Evolutionary conservation across 2,113 vertebrate genomes (phyloP), one percentile per base, ranked within the genome.

Genomic region (Dromiciops gliroides): DNA sequence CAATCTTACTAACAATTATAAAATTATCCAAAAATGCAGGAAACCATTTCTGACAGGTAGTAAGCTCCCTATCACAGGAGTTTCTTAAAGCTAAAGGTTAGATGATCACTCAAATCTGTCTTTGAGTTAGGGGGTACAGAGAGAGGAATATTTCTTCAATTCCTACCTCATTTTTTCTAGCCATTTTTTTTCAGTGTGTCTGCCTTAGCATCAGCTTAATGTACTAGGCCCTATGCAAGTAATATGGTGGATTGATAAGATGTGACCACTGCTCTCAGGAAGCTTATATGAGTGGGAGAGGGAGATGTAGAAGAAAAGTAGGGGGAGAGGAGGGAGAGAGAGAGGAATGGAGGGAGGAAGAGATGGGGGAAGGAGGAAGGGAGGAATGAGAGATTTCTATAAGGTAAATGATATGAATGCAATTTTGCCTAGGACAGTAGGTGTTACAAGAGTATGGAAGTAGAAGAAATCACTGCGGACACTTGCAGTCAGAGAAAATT

Each of bases 41-140:
- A 67, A 3, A 67, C n/a, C 12, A n/a, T 67, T 67, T n/a, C 60
- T 67, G 37, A 75, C 60, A 75, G 37, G 60, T 75, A 14, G 12
- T 75, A 75, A 75, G 60, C n/a, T 75, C 60, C 60, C 60, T 6
- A 7, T n/a, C 60, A 67, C 12, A 16, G 14, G 12, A n/a, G n/a
- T 83, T 51, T 83, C n/a, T 44, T 22, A 83, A 67, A 75, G 37
- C 60, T 75, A 31, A 60, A 60, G 10, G 56, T 3, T 60, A 60
- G 56, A 3, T 56, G 53, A 31, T 12, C 14, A 67, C 14, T 67
- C 12, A 37, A 11, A 67, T 37, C 16, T 37, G 1, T 44, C 37
- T 5, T 19, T 44, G 19, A 19, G 23, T 5, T 44, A 0, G 8
- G n/a, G 37, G 37, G 6, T 0, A 7, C n/a, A 1, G 6, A 1